A percentile compares a stretch with the other conserved stretches of the same genome.
phyloP scores from a whole-genome alignment of 1,140 invertebrate species.

The Drosophila serrata region DNA sequence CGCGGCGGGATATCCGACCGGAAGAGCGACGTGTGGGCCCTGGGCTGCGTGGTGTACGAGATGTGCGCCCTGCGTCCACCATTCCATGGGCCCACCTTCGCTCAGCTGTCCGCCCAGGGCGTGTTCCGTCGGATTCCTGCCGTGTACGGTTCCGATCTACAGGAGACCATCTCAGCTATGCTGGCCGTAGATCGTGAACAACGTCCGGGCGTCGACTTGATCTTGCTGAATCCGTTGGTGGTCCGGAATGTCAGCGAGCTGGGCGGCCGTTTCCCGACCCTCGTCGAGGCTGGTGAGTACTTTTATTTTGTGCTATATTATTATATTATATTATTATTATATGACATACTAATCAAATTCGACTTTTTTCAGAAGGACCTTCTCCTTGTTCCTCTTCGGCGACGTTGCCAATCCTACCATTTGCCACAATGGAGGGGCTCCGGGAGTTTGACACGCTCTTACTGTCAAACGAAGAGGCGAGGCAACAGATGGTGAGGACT shows the following conservation, averaged over 20 bases:
- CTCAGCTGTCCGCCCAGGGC: constrained; percentile 86
- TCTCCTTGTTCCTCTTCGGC: no score
- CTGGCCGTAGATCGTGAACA: constrained; percentile 86
- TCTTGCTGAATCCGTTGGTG: constrained; percentile 86
- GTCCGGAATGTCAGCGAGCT: constrained; percentile 71
- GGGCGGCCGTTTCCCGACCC: constrained; percentile 63
- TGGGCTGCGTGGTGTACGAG: constrained; percentile 93
- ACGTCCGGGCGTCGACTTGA: constrained; percentile 87
- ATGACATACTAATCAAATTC: no score
- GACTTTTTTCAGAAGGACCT: no score
- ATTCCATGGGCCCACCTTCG: constrained; percentile 86
- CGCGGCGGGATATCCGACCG: constrained; percentile 92
- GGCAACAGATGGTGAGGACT: no score
- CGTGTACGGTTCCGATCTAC: constrained; percentile 87
- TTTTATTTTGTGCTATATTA: no score
- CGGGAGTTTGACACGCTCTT: no score
- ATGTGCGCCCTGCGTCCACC: constrained; percentile 87
- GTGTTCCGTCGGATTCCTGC: constrained; percentile 86
- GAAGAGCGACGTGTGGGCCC: constrained; percentile 93
- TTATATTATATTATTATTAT: no score
- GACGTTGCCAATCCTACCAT: no score
- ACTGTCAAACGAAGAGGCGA: no score
- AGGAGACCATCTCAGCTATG: constrained; percentile 87
- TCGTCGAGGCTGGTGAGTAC: constrained; percentile 65
- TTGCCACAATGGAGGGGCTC: no score